Percentiles rank a stretch among this genome's conserved stretches.
phyloP scores from a whole-genome alignment of 2,113 vertebrate species.

The Cromileptes altivelis region DNA sequence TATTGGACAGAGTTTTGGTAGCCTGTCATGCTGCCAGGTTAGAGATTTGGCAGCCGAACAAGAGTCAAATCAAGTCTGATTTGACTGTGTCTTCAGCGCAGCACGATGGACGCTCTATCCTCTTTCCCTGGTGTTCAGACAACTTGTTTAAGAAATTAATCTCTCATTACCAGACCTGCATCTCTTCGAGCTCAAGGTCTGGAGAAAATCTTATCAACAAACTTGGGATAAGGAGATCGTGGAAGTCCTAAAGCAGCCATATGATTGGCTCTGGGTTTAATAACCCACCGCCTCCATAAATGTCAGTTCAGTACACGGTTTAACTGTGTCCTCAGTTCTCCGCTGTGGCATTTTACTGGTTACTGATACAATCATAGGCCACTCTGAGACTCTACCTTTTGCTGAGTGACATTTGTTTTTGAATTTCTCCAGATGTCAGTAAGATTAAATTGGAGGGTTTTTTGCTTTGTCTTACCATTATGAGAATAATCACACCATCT shows the following conservation, averaged over 20 bases:
- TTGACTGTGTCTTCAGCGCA: slow-evolving; percentile 30
- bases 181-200: slow-evolving; percentile 27
- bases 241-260: slow-evolving; percentile 25
- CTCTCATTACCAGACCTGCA: slow-evolving; percentile 35
- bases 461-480: no score
- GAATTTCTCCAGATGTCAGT: background rate
- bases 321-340: slow-evolving; percentile 9
- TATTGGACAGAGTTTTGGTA: slow-evolving; percentile 24
- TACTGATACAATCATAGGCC: background rate
- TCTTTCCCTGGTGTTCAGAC: slow-evolving; percentile 3
- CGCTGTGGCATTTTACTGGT: background rate
- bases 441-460: background rate
- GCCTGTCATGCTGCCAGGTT: slow-evolving; percentile 56
- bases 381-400: background rate
- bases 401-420: background rate
- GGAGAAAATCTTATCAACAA: slow-evolving; percentile 30
- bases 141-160: slow-evolving; percentile 51
- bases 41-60: slow-evolving; percentile 50
- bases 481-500: no score
- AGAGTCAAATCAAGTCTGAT: slow-evolving; percentile 37
- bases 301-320: background rate
- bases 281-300: background rate
- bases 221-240: slow-evolving; percentile 51
- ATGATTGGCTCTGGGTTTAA: slow-evolving; percentile 4
- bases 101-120: slow-evolving; percentile 17